Evolutionary conservation across 2,797 vertebrate genomes (phyloP).

Genomic region (Myotis vivesi): DNA sequence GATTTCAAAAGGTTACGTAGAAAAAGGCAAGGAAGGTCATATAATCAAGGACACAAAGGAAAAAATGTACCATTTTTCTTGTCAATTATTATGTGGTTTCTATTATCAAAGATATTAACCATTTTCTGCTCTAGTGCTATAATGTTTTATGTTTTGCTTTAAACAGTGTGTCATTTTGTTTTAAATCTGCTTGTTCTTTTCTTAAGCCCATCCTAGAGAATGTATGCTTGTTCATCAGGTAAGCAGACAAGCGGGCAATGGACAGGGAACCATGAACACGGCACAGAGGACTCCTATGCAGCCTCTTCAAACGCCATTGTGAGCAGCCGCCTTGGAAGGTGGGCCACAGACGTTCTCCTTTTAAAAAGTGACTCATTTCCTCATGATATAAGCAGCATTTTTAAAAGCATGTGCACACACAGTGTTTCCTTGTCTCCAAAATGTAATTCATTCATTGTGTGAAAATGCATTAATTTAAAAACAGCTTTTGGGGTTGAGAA

Average conservation of each 20-base stretch:
- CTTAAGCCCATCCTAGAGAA: neutral
- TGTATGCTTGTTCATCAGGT: neutral
- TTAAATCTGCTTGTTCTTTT: neutral
- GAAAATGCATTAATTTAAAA: conserved; percentile 30
- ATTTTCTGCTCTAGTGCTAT: neutral
- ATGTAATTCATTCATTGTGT: conserved; percentile 39
- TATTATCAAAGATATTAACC: neutral
- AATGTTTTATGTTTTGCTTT: neutral
- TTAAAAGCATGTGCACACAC: neutral
- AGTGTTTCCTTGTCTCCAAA: conserved; percentile 11
- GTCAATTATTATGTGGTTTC: neutral
- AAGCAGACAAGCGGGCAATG: neutral
- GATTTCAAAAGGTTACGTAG: conserved; percentile 9
- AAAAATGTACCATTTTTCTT: neutral
- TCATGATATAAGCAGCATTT: neutral
- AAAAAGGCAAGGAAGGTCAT: neutral
- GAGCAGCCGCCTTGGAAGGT: neutral
- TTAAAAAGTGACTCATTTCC: neutral
- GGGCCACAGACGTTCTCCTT: neutral
- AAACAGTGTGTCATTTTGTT: conserved; percentile 19
- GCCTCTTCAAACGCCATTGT: neutral
- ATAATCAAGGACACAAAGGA: conserved; percentile 38
- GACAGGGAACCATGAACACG: neutral
- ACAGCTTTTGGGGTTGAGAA: conserved; percentile 7
- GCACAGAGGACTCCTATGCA: neutral